Conservation (phyloP, 2,113 vertebrate genomes). For the Hylia prasina region DNA sequence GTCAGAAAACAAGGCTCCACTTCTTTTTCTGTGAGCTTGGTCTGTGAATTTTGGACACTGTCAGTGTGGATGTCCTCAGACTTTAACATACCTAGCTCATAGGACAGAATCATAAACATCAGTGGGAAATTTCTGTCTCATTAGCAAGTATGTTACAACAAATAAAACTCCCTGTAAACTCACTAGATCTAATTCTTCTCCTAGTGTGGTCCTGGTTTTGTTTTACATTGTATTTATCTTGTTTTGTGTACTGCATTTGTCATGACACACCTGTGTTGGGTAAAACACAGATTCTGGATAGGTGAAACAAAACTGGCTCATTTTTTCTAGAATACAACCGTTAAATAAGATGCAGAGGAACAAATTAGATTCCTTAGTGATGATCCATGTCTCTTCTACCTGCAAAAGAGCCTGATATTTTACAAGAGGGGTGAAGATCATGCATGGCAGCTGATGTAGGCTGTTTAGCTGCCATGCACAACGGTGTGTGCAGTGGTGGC, state of each 20-base stretch:
- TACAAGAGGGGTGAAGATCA: neutral
- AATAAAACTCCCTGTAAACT: neutral
- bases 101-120: neutral
- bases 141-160: neutral
- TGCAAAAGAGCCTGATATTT: neutral
- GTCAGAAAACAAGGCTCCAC: neutral
- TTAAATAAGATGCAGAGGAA: neutral
- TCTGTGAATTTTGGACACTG: neutral
- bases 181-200: neutral
- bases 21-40: neutral
- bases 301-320: neutral
- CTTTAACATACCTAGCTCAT: neutral
- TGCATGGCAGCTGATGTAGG: neutral
- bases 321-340: neutral
- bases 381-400: neutral
- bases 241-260: neutral
- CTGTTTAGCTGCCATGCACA: neutral
- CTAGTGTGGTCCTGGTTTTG: neutral
- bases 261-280: neutral
- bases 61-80: neutral
- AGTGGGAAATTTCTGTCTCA: neutral
- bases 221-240: neutral
- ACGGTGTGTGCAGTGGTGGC: neutral
- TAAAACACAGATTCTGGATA: neutral
- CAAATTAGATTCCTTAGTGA: neutral